Evolutionary conservation across 1,140 invertebrate species (phyloP).

Genomic region (Halyomorpha halys): DNA sequence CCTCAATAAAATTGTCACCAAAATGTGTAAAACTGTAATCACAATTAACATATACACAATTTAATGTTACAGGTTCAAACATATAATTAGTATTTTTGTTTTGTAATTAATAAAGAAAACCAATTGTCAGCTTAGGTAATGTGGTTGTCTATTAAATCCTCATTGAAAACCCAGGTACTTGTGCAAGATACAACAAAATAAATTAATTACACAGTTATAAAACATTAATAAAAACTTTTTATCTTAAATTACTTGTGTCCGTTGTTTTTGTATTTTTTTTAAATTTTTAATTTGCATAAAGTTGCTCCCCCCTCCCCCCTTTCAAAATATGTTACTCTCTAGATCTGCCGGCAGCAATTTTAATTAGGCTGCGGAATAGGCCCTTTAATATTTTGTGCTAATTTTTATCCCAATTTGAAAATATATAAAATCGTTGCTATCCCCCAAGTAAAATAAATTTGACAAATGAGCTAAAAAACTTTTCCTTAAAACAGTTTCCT

Average conservation of each 20-base stretch:
- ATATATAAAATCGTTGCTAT: slow-evolving; percentile 11
- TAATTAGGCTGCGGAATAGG: slow-evolving; percentile 5
- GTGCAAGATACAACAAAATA: slow-evolving; percentile 16
- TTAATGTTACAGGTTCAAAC: slow-evolving; percentile 5
- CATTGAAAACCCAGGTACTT: slow-evolving; percentile 10
- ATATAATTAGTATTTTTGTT: background rate
- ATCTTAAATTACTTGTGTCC: too few relatives aligned
- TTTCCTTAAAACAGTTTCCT: slow-evolving; percentile 1
- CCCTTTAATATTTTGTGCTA: slow-evolving; percentile 15
- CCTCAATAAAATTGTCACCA: background rate
- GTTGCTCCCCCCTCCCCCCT: background rate
- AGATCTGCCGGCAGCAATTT: background rate
- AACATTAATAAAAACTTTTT: slow-evolving; percentile 11
- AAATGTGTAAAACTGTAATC: slow-evolving; percentile 5
- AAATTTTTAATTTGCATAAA: background rate
- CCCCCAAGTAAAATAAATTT: slow-evolving; percentile 4
- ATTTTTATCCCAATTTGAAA: slow-evolving; percentile 9
- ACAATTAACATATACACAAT: background rate
- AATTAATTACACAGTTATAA: slow-evolving; percentile 12
- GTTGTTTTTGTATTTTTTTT: slow-evolving; percentile 1
- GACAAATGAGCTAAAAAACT: slow-evolving; percentile 12
- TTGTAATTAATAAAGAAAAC: background rate
- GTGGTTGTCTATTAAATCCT: background rate
- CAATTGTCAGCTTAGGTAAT: background rate
- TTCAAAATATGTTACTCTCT: background rate